Conservation (phyloP, 2,113 vertebrate species). For the Salvelinus fontinalis region DNA sequence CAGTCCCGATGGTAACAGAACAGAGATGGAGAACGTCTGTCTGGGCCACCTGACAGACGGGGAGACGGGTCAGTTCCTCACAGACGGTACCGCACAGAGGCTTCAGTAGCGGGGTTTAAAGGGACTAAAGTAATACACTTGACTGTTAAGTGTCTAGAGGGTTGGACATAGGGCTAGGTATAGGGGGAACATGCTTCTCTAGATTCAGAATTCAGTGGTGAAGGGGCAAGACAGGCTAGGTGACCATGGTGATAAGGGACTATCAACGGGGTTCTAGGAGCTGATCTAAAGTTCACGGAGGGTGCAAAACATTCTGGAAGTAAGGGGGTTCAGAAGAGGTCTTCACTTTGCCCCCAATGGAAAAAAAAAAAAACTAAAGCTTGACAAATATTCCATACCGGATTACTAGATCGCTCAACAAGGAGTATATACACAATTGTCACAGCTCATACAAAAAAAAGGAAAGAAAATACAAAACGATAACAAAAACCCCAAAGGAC, state of each 20-base stretch:
- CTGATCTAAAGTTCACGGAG: slow-evolving; percentile 41
- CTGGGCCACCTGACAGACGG: slow-evolving; percentile 17
- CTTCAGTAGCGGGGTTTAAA: slow-evolving; percentile 36
- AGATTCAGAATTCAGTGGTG: too few relatives aligned
- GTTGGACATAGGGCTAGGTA: background rate
- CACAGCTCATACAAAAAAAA: slow-evolving; percentile 83
- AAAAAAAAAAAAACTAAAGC: too few relatives aligned
- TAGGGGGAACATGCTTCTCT: too few relatives aligned
- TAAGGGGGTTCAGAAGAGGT: slow-evolving; percentile 10
- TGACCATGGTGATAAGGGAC: background rate
- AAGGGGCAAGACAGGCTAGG: slow-evolving; percentile 20
- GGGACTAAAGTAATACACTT: slow-evolving; percentile 43
- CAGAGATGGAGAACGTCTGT: background rate
- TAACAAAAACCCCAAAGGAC: slow-evolving; percentile 78
- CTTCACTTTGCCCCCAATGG: too few relatives aligned
- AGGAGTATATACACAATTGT: slow-evolving; percentile 80
- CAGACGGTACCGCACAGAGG: slow-evolving; percentile 59
- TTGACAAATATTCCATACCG: slow-evolving; percentile 71
- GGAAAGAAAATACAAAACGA: slow-evolving; percentile 72
- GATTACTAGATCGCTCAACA: slow-evolving; percentile 81
- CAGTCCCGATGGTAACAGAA: slow-evolving; percentile 19
- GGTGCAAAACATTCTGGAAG: slow-evolving; percentile 30
- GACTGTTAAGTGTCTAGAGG: background rate
- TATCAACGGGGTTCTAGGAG: background rate
- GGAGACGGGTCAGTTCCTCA: slow-evolving; percentile 32